A percentile compares a stretch with the other conserved stretches of the same genome.
Evolutionary conservation across 2,113 vertebrate species (phyloP).

Genomic region (Ifrita kowaldi): DNA sequence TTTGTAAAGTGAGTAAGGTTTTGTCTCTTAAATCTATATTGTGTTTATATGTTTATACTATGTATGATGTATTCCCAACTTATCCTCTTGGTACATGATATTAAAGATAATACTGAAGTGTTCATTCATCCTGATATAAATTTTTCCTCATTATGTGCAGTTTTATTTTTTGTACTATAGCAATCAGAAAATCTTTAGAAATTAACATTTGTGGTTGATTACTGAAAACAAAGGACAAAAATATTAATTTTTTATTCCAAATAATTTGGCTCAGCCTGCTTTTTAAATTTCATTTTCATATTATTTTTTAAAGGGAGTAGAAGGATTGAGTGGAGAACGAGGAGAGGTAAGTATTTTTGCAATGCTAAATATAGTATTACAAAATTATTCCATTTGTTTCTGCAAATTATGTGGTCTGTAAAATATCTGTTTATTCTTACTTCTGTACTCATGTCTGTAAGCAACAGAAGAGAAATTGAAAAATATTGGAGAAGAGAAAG

Average conservation of each 20-base stretch:
- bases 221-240: neutral
- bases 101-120: neutral
- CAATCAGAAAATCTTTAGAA: neutral
- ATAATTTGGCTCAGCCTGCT: neutral
- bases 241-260: neutral
- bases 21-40: neutral
- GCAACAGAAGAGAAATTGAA: neutral
- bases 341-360: slow-evolving; percentile 83
- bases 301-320: slow-evolving; percentile 77
- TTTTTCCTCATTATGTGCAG: neutral
- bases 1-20: neutral
- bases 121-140: neutral
- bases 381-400: neutral
- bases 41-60: neutral
- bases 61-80: neutral
- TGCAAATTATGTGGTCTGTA: neutral
- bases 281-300: neutral
- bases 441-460: neutral
- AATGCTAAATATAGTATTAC: neutral
- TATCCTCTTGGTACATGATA: neutral
- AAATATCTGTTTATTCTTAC: neutral
- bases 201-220: neutral
- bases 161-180: neutral
- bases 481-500: neutral
- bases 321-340: slow-evolving; percentile 77